Evolutionary conservation across 2,113 vertebrate genomes (phyloP), one percentile per base, ranked within the genome.

Genomic region (Tachycineta bicolor): DNA sequence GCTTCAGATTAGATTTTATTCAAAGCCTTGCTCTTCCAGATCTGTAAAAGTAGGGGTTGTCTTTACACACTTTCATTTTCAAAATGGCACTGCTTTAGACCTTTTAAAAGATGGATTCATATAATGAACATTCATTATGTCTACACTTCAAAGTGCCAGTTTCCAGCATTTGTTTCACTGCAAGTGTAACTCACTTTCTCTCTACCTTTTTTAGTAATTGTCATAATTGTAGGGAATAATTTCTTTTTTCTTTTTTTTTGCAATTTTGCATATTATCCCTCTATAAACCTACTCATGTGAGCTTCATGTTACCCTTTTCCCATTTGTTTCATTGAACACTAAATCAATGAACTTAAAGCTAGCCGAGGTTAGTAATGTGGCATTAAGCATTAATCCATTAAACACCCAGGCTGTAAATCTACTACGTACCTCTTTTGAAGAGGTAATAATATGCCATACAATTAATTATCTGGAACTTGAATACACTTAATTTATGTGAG

Each of bases 341-440:
- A 79, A 90, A 86, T 96, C 89, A 86, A 56, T 85, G 71, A 95
- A 92, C 83, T 86, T 91, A 73, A 91, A 75, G 44, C 47, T 77
- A 11, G 22, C 59, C 25, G 67, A 88, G 80, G 75, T 93, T 95
- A 75, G 44, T 78, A 79, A 88, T 63, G 74, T 89, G 59, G 94
- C 81, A 90, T 83, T 83, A 90, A 94, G 76, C 34, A 85, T 60
- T 87, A 88, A 93, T 85, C 80, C 74, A 87, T 93, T 93, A 92
- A 88, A 78, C 56, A 86, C 24, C 75, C 85, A 90, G 85, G 33
- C 84, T 83, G 53, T 60, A 76, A 92, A 92, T 74, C 73, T 84
- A 68, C 53, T 75, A 46, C 1, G 2, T 70, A 28, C 46, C 60
- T 92, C 86, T 94, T 94, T n/a, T 65, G 79, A 94, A 81, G 39